Evolutionary conservation across 2,113 vertebrate species (phyloP), one percentile per base, ranked within the genome.

Genomic region (Oxyruncus cristatus): DNA sequence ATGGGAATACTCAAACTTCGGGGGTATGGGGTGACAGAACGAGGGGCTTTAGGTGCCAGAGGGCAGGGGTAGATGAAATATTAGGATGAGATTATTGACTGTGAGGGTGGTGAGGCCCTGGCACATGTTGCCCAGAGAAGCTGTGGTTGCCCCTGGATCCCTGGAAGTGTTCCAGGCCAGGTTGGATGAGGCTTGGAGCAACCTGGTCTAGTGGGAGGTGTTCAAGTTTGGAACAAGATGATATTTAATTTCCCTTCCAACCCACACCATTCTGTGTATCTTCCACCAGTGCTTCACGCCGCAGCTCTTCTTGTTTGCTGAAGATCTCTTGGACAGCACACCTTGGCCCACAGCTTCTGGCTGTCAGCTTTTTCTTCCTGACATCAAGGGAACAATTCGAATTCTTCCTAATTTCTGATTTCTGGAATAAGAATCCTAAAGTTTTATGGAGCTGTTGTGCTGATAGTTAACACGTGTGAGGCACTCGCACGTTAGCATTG

Each of bases 111-210:
- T 0, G 0, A 80, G 33, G 33, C 15, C 18, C 33, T 67, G 68
- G 37, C 23, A 59, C 33, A 74, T 59, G 15, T 2, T 20, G 8
- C 33, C 33, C 37, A 59, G 77, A 74, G 70, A 1, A 75, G 39
- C 61, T 75, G 77, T 30, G 61, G 77, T 32, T 73, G 59, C 32
- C 12, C 59, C 50, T 41, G 39, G 39, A 67, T 74, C 59, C 37
- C 9, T 82, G 68, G 32, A 0, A 81, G 33, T 59, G 61, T 2
- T 7, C 67, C 11, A 24, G 86, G 26, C 59, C 50, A 58, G 37
- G 27, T 0, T 74, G 37, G 27, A 58, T 0, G 0, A 8, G 32
- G 15, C 0, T 66, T 74, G 68, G 37, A 59, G 23, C 46, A n/a
- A 0, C 23, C 9, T 81, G 77, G 9, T 33, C 23, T 0, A 7